Percentiles rank a stretch among this genome's conserved stretches.
Conservation (phyloP, 2,797 vertebrate genomes). For the Neosilurus mollespiculum region DNA sequence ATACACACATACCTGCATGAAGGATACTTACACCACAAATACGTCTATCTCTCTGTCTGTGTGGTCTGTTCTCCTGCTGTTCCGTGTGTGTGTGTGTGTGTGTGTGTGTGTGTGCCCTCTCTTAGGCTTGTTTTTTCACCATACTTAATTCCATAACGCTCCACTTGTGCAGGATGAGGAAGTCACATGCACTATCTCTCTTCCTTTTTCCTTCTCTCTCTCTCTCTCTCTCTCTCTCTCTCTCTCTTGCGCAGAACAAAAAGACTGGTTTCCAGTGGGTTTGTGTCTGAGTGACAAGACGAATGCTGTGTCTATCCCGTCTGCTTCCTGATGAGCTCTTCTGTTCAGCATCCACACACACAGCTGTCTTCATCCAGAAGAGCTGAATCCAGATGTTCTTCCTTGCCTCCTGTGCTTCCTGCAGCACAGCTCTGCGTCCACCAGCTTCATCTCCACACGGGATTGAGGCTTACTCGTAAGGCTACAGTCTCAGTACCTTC, state of each 20-base stretch:
- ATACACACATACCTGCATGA: constrained; percentile 9
- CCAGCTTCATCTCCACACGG: constrained; percentile 23
- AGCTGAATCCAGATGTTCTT: not conserved
- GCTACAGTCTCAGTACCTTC: constrained; percentile 13
- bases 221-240: not conserved
- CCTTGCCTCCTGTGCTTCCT: constrained; percentile 5
- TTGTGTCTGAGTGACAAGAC: constrained; percentile 16
- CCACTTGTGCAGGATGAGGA: constrained; percentile 25
- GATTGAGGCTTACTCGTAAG: not conserved
- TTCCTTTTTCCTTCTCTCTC: constrained; percentile 36
- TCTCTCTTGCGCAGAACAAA: not conserved
- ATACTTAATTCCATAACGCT: constrained; percentile 38
- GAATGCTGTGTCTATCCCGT: not conserved
- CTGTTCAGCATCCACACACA: constrained; percentile 4
- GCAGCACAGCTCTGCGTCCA: not conserved
- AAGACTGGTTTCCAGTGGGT: constrained; percentile 15
- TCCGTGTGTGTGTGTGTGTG: constrained; percentile 1
- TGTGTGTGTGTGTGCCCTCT: constrained; percentile 4
- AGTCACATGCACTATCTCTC: constrained; percentile 30
- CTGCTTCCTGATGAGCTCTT: not conserved
- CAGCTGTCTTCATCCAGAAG: constrained; percentile 6
- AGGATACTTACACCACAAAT: constrained; percentile 30
- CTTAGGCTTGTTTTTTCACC: constrained; percentile 38
- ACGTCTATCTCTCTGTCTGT: not conserved
- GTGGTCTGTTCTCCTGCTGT: constrained; percentile 1